Percentiles rank a stretch among this genome's conserved stretches.
Conservation (phyloP, 2,797 vertebrate species). For the Micromesistius poutassou region DNA sequence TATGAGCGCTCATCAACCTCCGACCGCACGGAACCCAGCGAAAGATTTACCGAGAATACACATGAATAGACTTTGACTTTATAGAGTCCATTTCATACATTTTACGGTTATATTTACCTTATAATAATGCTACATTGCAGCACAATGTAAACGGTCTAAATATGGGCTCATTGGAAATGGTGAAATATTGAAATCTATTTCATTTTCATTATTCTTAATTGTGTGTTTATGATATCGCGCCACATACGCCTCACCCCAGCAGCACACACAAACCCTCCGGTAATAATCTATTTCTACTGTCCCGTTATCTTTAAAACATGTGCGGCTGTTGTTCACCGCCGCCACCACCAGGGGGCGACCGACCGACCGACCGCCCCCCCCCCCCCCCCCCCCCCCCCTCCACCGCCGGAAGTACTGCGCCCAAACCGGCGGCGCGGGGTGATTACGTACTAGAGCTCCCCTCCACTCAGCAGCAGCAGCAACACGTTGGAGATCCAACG, state of each 20-base stretch:
- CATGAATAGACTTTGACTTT: not conserved
- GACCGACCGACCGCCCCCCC: too few species aligned
- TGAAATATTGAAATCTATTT: too few species aligned
- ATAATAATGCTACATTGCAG: too few species aligned
- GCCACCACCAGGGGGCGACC: constrained; percentile 6
- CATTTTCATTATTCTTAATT: not conserved
- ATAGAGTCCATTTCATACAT: not conserved
- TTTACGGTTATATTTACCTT: too few species aligned
- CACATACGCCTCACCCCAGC: not conserved
- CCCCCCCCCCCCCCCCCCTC: too few species aligned
- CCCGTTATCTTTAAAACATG: not conserved
- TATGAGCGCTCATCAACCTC: not conserved
- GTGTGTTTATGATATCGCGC: not conserved
- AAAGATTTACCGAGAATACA: not conserved
- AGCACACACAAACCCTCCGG: too few species aligned
- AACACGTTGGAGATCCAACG: constrained; percentile 60
- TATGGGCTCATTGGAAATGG: too few species aligned
- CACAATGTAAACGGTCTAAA: too few species aligned
- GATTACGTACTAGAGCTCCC: constrained; percentile 44
- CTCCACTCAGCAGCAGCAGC: accelerated
- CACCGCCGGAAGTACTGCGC: not conserved
- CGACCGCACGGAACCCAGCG: not conserved
- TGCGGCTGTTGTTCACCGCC: not conserved
- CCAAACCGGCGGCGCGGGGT: not conserved
- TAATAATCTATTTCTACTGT: not conserved